Percentiles rank a stretch among this genome's conserved stretches.
Conservation (phyloP, 2,113 vertebrate species). For the Carassius auratus region DNA sequence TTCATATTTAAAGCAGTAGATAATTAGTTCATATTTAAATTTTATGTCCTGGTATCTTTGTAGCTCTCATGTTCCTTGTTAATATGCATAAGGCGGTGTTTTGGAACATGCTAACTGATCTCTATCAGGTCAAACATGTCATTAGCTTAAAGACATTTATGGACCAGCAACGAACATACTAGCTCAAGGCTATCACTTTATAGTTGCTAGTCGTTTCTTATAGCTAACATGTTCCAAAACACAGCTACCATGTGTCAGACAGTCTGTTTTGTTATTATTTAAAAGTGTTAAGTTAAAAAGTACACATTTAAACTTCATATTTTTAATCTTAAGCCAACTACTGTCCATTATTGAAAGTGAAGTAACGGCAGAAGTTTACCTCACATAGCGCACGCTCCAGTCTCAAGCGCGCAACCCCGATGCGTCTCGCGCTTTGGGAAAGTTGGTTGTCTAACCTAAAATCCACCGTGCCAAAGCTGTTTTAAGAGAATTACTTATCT, state of each 20-base stretch:
- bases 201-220: no score
- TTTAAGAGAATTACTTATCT: constrained; percentile 22
- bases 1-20: no score
- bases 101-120: neutral
- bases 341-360: neutral
- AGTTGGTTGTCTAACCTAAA: constrained; percentile 8
- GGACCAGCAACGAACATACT: neutral
- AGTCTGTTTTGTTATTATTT: neutral
- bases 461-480: neutral
- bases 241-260: neutral
- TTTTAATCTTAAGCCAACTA: neutral
- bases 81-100: neutral
- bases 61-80: neutral
- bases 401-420: neutral
- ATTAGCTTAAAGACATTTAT: neutral
- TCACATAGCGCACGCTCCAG: constrained; percentile 3
- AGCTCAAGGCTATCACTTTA: neutral
- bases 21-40: neutral
- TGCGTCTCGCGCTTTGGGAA: neutral
- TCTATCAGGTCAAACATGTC: neutral
- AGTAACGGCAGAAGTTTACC: constrained; percentile 31
- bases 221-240: neutral
- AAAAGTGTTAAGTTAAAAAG: neutral
- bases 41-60: neutral
- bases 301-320: neutral